Evolutionary conservation across 2,888 invertebrate genomes (phyloP).

Genomic region (Nymphalis polychloros): DNA sequence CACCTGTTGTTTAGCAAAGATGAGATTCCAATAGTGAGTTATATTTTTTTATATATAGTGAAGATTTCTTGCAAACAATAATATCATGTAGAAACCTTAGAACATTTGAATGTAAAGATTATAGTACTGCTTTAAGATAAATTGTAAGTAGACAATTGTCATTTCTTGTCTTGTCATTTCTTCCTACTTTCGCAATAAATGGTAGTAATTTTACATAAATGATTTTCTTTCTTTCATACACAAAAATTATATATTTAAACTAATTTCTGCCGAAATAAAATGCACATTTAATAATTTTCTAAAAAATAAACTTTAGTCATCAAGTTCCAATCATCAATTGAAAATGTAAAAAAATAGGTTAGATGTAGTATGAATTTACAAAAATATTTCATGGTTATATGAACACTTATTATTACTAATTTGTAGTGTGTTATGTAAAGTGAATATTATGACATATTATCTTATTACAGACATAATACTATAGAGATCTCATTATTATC

Average conservation of each 20-base stretch:
- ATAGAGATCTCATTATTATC: slow-evolving; percentile 78
- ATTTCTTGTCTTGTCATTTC: slow-evolving; percentile 56
- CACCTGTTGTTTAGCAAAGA: slow-evolving; percentile 61
- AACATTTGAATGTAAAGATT: slow-evolving; percentile 56
- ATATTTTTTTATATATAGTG: slow-evolving; percentile 76
- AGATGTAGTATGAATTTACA: slow-evolving; percentile 69
- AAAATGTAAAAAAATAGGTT: slow-evolving; percentile 61
- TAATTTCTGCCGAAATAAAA: slow-evolving; percentile 11
- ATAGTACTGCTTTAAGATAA: slow-evolving; percentile 62
- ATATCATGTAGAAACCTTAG: slow-evolving; percentile 55
- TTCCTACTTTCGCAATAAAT: slow-evolving; percentile 60
- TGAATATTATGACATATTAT: slow-evolving; percentile 64
- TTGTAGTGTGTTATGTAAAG: slow-evolving; percentile 65
- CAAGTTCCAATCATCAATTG: slow-evolving; percentile 51
- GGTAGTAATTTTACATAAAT: slow-evolving; percentile 60
- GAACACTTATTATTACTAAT: slow-evolving; percentile 65
- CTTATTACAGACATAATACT: slow-evolving; percentile 71
- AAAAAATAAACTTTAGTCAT: slow-evolving; percentile 17
- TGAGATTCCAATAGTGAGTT: slow-evolving; percentile 76
- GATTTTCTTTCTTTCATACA: slow-evolving; percentile 57
- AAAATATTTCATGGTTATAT: slow-evolving; percentile 60
- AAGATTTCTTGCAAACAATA: slow-evolving; percentile 51
- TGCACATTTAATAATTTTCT: slow-evolving; percentile 23
- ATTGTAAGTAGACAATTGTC: slow-evolving; percentile 42
- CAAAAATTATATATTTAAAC: slow-evolving; percentile 18